Base-by-base conservation (phyloP, 1,140 invertebrate species). In the Bathynomus jamesi region DNA sequence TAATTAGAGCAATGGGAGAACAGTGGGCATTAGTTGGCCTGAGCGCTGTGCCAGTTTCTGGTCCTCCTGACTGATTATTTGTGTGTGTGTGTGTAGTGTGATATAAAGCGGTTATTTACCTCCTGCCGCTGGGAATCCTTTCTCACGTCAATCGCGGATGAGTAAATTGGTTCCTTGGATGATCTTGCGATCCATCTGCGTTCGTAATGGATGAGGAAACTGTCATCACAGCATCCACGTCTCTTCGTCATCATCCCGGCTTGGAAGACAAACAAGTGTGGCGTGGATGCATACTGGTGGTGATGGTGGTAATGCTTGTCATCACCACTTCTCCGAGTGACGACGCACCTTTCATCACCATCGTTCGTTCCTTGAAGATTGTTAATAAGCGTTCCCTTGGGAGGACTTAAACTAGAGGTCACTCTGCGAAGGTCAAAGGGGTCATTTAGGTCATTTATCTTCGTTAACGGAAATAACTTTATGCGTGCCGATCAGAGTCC, bases 81-180 rank as follows among this genome's bases (percentile, higher is more conserved):
- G n/a, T n/a, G n/a, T n/a, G n/a, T n/a, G n/a, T n/a, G n/a, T n/a
- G n/a, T n/a, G n/a, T n/a, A n/a, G n/a, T n/a, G n/a, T n/a, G n/a
- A n/a, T n/a, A n/a, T n/a, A n/a, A n/a, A n/a, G n/a, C n/a, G n/a
- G n/a, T n/a, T n/a, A n/a, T n/a, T n/a, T n/a, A 77, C 75, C 72
- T 77, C 75, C 28, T 66, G 70, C 13, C 62, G 74, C 27, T 78
- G 76, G 69, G 79, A 76, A 8, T 79, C 62, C 40, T 80, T 79
- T 27, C 80, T 77, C 21, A 79, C 74, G 61, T 81, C 80, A 53
- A 80, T 80, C 7, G 82, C 78, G 11, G 78, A 78, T 17, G 76
- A 78, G 60, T 78, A 78, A 28, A 78, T 78, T 10, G 78, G 76
- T 25, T 78, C 78, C 40, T 75, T 73, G 32, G 29, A 40, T 40